These are phyloP conservation scores for Paedocypris micromegethes DNA, from an alignment of 2,797 vertebrate genomes.

Conservation along the genomic window DNA sequence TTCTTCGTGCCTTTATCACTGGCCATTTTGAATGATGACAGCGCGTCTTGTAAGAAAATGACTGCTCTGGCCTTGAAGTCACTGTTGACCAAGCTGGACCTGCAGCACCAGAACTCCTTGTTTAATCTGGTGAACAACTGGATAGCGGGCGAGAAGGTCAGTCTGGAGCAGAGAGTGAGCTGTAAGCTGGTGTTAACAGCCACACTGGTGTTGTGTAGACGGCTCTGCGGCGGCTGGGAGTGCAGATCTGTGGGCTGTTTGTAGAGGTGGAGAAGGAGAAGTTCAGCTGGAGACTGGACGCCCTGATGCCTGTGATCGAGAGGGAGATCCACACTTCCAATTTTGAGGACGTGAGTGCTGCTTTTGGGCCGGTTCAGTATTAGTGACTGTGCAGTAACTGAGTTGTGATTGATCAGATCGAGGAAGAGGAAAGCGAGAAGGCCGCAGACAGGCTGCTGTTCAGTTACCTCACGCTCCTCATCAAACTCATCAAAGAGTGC, in stretches of 20 bases:
- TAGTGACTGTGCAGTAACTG: not conserved
- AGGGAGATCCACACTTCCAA: constrained; percentile 75
- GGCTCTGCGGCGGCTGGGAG: constrained; percentile 77
- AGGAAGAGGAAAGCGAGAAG: constrained; percentile 84
- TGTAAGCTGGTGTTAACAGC: not conserved
- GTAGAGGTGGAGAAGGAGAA: constrained; percentile 81
- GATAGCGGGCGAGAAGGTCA: constrained; percentile 82
- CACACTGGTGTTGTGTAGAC: constrained; percentile 47
- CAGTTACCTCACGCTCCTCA: constrained; percentile 80
- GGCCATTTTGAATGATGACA: constrained; percentile 86
- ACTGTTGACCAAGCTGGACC: constrained; percentile 74
- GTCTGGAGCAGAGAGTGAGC: not conserved
- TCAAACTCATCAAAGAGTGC: constrained; percentile 85
- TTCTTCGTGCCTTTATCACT: constrained; percentile 89
- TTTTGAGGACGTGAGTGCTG: constrained; percentile 79
- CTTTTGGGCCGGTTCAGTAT: constrained; percentile 5
- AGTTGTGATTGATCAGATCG: constrained; percentile 65
- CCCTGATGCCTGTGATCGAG: constrained; percentile 78
- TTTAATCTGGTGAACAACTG: constrained; percentile 78
- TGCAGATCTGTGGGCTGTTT: constrained; percentile 84
- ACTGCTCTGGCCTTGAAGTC: constrained; percentile 79
- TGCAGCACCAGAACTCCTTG: constrained; percentile 74
- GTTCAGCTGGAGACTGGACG: constrained; percentile 73
- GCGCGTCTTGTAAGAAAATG: constrained; percentile 88
- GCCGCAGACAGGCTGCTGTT: constrained; percentile 86